Evolutionary conservation across 2,888 invertebrate genomes (phyloP).

Genomic region (Tuberolachnus salignus): DNA sequence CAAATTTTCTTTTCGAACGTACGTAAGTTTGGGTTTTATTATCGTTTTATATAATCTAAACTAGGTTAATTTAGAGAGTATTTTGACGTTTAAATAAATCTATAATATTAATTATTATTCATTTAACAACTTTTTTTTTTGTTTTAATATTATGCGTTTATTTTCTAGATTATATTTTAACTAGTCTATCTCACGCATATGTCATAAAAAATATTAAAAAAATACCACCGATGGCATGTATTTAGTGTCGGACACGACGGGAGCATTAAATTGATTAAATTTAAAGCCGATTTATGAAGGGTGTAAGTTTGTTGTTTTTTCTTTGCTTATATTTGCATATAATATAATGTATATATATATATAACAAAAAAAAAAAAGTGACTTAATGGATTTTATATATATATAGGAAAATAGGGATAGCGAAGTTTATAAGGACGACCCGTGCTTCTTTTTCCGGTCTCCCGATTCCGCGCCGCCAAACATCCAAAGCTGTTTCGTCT

Average conservation of each 20-base stretch:
- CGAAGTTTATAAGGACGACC: background rate
- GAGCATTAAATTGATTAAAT: background rate
- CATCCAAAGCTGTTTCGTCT: background rate
- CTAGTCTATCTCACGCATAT: background rate
- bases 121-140: background rate
- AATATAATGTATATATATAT: background rate
- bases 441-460: slow-evolving; percentile 1
- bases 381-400: background rate
- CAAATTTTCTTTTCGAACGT: too few species aligned
- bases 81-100: too few species aligned
- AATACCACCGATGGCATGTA: background rate
- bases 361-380: background rate
- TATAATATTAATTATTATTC: too few species aligned
- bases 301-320: background rate
- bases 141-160: too few species aligned
- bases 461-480: background rate
- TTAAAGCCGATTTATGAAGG: background rate
- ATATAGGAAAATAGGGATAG: background rate
- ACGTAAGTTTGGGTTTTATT: too few species aligned
- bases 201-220: background rate
- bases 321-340: background rate
- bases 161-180: too few species aligned
- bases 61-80: too few species aligned
- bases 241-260: background rate
- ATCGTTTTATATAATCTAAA: too few species aligned